Evolutionary conservation across 2,888 invertebrate species (phyloP).

Genomic region (Lycophotia porphyrea): DNA sequence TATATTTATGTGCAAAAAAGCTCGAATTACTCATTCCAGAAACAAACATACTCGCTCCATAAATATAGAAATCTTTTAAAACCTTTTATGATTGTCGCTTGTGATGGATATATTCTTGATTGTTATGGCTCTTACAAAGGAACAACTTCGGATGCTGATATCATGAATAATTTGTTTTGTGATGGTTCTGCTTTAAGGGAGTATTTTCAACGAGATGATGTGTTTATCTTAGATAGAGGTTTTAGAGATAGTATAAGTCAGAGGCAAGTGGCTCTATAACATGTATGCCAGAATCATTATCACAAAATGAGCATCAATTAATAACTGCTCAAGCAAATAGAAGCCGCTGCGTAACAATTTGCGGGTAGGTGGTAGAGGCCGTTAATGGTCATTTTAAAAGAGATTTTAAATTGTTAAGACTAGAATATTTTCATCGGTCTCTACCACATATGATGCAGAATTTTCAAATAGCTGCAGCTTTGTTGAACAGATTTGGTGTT

Average conservation of each 20-base stretch:
- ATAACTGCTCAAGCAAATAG: constrained; percentile 16
- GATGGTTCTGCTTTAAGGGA: background rate
- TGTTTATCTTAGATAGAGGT: background rate
- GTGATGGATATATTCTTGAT: constrained; percentile 1
- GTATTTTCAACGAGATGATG: background rate
- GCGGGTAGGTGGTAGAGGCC: constrained; percentile 21
- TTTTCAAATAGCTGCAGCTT: background rate
- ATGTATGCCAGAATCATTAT: constrained; percentile 18
- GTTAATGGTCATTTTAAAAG: constrained; percentile 23
- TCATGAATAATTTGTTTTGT: constrained; percentile 7
- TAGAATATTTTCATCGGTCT: background rate
- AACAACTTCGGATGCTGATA: background rate
- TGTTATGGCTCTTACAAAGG: background rate
- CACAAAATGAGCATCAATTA: constrained; percentile 9
- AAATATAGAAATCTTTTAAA: too few species aligned
- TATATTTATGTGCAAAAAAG: background rate
- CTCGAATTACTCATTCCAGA: background rate
- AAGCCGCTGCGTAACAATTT: constrained; percentile 27
- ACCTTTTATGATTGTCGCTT: background rate
- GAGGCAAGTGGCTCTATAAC: background rate
- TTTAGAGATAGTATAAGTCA: background rate
- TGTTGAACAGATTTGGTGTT: background rate
- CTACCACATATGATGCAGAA: constrained; percentile 11
- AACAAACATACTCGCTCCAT: background rate
- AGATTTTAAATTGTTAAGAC: constrained; percentile 1